Base-by-base conservation (phyloP, 2,888 invertebrate genomes). In the Protodeltote pygarga region DNA sequence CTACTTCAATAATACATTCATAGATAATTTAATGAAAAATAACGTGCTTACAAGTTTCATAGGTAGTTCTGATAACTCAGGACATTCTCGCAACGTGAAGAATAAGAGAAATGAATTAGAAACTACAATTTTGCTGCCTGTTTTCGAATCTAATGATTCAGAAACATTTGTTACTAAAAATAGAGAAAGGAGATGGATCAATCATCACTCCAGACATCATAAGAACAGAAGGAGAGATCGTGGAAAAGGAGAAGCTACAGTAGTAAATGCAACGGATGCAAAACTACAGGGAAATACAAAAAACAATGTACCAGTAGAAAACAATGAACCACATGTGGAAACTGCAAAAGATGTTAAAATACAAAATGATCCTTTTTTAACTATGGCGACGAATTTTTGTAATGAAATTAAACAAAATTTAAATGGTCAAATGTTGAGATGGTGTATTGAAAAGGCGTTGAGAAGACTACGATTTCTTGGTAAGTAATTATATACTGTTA, bases 1-100 rank as follows among this genome's bases (percentile, higher is more conserved):
- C 38, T 92, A 91, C 35, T 92, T 92, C 19, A 91, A 92, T 42
- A 91, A 92, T 20, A 90, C 91, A 0, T 88, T 87, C 10, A 87
- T 91, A 11, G 89, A 91, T 33, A 83, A 72, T 16, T 28, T 89
- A 2, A 88, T 91, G 79, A 89, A 78, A 48, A 85, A 65, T 11
- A 85, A 88, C 50, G 65, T 89, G 13, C 29, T 90, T 2, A 66
- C 79, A 0, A 75, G 75, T 5, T 74, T 82, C 5, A 57, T 78
- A 5, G 54, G 68, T 0, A 50, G 61, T 1, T 47, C 67, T 1
- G 77, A 77, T 0, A 73, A 63, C 8, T 47, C 65, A 3, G 65
- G 64, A 3, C 47, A 66, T 4, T 47, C 65, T 0, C 62, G 71
- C 0, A 76, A 75, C 17, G 50, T 60, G 0, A 89, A 88, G 58